Evolutionary conservation across 2,113 vertebrate species (phyloP).

Genomic region (Orthonyx spaldingii): DNA sequence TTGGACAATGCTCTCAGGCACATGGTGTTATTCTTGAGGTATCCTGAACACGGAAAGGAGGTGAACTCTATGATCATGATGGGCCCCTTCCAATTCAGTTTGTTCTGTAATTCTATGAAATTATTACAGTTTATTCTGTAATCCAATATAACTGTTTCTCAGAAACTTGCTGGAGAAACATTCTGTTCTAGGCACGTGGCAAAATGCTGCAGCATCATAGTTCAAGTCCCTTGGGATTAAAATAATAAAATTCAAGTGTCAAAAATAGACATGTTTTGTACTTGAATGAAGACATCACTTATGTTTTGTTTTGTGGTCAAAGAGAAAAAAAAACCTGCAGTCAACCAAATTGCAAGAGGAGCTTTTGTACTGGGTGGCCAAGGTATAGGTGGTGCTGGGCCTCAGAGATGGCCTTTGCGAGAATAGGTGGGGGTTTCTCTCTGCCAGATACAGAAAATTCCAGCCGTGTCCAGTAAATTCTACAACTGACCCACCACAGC

Average conservation of each 20-base stretch:
- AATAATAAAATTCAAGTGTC: neutral
- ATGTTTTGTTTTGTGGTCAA: neutral
- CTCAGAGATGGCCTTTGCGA: neutral
- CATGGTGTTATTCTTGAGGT: neutral
- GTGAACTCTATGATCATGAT: neutral
- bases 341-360: neutral
- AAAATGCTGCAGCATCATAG: neutral
- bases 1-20: neutral
- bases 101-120: too few species aligned
- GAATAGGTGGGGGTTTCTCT: neutral
- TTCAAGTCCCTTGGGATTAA: neutral
- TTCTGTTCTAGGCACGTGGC: neutral
- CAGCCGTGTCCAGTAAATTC: neutral
- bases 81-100: neutral
- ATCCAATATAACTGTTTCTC: neutral
- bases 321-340: neutral
- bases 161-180: neutral
- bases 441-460: neutral
- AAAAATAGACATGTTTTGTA: neutral
- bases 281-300: neutral
- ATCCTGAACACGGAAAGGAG: neutral
- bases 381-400: neutral
- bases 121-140: neutral
- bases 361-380: rapidly evolving
- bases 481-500: rapidly evolving